Base-by-base conservation (phyloP, 2,888 invertebrate genomes). In the Ophion ellenae region DNA sequence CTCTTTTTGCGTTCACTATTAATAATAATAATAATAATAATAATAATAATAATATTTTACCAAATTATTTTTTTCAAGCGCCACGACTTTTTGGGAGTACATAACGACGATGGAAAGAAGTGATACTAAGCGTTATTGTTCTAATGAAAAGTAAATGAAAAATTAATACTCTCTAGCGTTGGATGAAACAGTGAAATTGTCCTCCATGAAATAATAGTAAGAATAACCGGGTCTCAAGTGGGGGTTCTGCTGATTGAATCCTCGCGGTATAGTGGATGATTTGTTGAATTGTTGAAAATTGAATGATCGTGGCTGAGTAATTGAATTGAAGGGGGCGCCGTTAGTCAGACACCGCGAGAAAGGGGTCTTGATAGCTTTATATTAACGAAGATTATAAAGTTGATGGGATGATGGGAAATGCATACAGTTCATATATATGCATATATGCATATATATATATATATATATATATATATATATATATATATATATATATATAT, bases 201-300 rank as follows among this genome's bases (percentile, higher is more conserved):
- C 40, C 57, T 17, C 32, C 10, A 47, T 20, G 40, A 80, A 64
- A 78, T 6, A 28, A 61, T 24, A 53, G 28, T 4, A 36, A 53
- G 14, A 57, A 14, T 11, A 24, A 77, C 14, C 20, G 64, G 74
- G 17, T 59, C 64, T 64, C 64, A 32, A 45, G 74, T 61, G 63
- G 59, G 75, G 36, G 69, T 82, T 73, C 53, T 57, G 64, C 74
- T 57, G 10, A 59, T 82, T 70, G 59, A 66, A 81, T 59, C 40
- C 40, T 45, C 28, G 47, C 61, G 47, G 17, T 28, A 61, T 59
- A n/a, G 45, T 70, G 47, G 80, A 80, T 63, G 73, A 80, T 67
- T 73, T 28, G 66, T 73, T 77, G 71, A 85, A 79, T 85, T 67
- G 83, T 83, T 75, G 71, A 73, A 83, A 86, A 83, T 86, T 86